Evolutionary conservation across 1,140 invertebrate species (phyloP).

Genomic region (Agraylea sexmaculata): DNA sequence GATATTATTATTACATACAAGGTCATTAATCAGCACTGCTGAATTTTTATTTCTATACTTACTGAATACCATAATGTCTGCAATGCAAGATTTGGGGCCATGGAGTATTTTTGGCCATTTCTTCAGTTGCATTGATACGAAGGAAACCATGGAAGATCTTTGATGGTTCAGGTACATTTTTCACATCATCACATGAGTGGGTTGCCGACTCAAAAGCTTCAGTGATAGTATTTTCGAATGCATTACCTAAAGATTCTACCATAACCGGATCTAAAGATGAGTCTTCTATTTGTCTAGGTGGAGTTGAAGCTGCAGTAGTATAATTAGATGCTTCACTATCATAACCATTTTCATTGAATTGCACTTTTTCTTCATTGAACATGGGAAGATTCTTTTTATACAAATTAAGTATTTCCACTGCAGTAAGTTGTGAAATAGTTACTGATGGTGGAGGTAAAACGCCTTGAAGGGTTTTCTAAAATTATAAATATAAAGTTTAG

Average conservation of each 20-base stretch:
- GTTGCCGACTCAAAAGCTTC: conserved; percentile 5
- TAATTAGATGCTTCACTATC: conserved; percentile 9
- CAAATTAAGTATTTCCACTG: conserved; percentile 44
- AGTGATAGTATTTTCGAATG: conserved; percentile 9
- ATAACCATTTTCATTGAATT: conserved; percentile 4
- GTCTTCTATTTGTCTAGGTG: conserved; percentile 9
- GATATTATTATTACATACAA: not conserved
- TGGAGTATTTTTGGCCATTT: conserved; percentile 25
- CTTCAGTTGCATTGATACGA: conserved; percentile 19
- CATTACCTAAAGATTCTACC: conserved; percentile 5
- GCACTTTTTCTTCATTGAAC: conserved; percentile 8
- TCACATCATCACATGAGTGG: conserved; percentile 1
- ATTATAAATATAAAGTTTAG: conserved; percentile 4
- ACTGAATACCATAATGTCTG: conserved; percentile 53
- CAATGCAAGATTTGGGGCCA: conserved; percentile 45
- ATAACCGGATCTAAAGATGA: conserved; percentile 1
- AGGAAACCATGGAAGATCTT: not conserved
- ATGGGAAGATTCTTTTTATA: conserved; percentile 31
- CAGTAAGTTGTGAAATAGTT: conserved; percentile 47
- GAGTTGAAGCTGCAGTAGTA: too few species aligned
- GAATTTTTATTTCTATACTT: conserved; percentile 27
- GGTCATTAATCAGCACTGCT: not conserved
- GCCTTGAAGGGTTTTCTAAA: conserved; percentile 40
- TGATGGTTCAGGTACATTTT: not conserved
- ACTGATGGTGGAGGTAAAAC: conserved; percentile 53